Conservation (phyloP, 2,113 vertebrate genomes). For the Pelecanus crispus region DNA sequence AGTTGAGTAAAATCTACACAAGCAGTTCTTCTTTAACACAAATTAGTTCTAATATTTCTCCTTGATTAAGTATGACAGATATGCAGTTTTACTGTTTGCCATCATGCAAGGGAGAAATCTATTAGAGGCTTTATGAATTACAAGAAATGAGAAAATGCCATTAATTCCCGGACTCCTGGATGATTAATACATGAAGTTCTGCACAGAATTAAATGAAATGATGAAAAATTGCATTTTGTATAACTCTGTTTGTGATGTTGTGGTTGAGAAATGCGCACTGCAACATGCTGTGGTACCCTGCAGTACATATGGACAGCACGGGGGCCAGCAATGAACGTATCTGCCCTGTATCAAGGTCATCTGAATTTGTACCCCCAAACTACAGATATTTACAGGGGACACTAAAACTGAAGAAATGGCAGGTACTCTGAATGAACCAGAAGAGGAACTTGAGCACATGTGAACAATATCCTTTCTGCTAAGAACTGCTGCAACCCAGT, state of each 20-base stretch:
- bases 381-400: not conserved
- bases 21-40: conserved; percentile 44
- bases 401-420: not conserved
- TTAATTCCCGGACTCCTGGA: not conserved
- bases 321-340: not conserved
- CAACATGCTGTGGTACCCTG: not conserved
- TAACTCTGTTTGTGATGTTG: not conserved
- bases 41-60: conserved; percentile 52
- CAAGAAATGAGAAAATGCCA: conserved; percentile 31
- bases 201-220: not conserved
- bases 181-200: not conserved
- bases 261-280: not conserved
- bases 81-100: not conserved
- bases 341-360: not conserved
- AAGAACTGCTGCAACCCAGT: not conserved
- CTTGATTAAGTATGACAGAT: conserved; percentile 46
- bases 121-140: conserved; percentile 11
- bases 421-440: not conserved
- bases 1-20: conserved; percentile 39
- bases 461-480: not conserved
- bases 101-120: not conserved
- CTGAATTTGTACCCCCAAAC: not conserved
- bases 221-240: not conserved
- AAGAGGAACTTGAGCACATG: not conserved
- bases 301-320: not conserved